Conservation (phyloP, 2,797 vertebrate species). For the Neomorphus geoffroyi region DNA sequence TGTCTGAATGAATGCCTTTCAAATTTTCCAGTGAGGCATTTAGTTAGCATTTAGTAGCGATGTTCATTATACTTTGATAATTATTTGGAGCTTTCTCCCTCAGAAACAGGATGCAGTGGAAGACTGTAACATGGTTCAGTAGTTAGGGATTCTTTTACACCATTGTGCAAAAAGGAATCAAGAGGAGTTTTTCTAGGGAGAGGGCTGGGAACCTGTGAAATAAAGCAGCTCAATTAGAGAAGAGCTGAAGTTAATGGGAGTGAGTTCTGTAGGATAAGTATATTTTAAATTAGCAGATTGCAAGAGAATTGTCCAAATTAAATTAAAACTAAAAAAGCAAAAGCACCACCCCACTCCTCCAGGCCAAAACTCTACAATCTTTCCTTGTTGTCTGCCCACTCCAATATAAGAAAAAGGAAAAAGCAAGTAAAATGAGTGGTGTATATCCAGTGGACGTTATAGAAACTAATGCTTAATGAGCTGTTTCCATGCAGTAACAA, state of each 20-base stretch:
- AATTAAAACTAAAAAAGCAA: neutral
- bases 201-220: neutral
- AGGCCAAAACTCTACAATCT: neutral
- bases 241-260: neutral
- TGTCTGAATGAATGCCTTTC: constrained; percentile 57
- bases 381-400: neutral
- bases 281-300: neutral
- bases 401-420: neutral
- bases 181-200: neutral
- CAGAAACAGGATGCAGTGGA: constrained; percentile 25
- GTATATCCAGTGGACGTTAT: neutral
- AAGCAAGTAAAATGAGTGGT: neutral
- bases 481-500: neutral
- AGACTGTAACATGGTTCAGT: constrained; percentile 49
- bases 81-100: constrained; percentile 36
- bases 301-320: neutral
- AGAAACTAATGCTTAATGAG: neutral
- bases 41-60: constrained; percentile 43
- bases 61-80: constrained; percentile 53
- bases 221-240: constrained; percentile 22
- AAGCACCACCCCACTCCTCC: neutral
- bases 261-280: neutral
- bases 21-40: constrained; percentile 47
- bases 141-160: constrained; percentile 27
- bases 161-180: constrained; percentile 18